Base-by-base conservation (phyloP, 1,140 invertebrate species). In the Zophobas atratus region DNA sequence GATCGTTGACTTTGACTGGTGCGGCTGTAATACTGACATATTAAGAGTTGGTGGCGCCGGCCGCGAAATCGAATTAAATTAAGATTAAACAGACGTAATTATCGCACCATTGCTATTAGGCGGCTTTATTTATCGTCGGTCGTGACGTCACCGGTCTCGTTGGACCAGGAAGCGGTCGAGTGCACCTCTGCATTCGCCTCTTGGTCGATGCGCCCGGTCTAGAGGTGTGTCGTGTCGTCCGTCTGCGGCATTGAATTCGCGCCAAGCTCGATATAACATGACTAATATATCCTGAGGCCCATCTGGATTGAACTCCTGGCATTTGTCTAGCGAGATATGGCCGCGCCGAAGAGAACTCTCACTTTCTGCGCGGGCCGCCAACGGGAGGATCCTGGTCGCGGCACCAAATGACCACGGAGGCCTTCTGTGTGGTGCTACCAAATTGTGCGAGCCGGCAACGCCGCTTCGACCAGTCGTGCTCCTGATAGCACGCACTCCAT, bases 221-320 rank as follows among this genome's bases (percentile, higher is more conserved):
- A 82, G 80, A 84, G 82, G 83, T 84, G 83, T 83, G 82, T 84
- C 81, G 83, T 82, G 82, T 84, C 81, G 78, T 80, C 67, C 71
- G 75, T 82, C 81, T 81, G 78, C 82, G 82, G 80, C 84, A 84
- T 84, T 84, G 82, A 84, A 83, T 81, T 75, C 71, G 75, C 79
- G 84, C 82, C 84, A 84, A 80, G 81, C 82, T 83, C 79, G 77
- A 82, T 83, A 81, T 83, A 84, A 84, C 80, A 81, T 84, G 84
- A 84, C 82, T 84, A 84, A 84, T 84, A 84, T 84, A 84, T 84
- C 82, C 82, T 81, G 83, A 80, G 82, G 82, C 81, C 82, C 81
- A 83, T 83, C 81, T 83, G 81, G 80, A 83, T 82, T 82, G 80
- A 83, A 82, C 81, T 83, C 56, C 67, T 81, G 82, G 82, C 82